Evolutionary conservation across 2,888 invertebrate species (phyloP), one percentile per base, ranked within the genome.

Genomic region (Nematopogon swammerdamellus): DNA sequence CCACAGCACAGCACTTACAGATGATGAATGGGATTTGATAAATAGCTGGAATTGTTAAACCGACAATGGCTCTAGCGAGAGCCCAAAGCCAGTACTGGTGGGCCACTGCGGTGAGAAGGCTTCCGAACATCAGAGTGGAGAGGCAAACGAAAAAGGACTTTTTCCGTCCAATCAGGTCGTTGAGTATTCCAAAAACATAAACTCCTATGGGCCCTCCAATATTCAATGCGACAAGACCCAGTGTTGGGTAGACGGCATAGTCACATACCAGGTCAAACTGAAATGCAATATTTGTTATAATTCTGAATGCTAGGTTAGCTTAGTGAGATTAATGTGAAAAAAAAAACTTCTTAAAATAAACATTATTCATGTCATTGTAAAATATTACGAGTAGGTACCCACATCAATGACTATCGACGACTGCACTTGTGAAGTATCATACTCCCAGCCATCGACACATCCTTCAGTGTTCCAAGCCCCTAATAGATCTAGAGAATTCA

Each of bases 1-100:
- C n/a, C n/a, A n/a, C n/a, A n/a, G n/a, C n/a, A n/a, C n/a, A n/a
- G n/a, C n/a, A 82, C 88, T 85, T 75, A 95, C 95, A 92, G 62
- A 96, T 94, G 52, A 95, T 95, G 65, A 95, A 95, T 1, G 96
- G 95, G 68, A 95, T 95, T 74, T 95, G 94, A 69, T 95, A 95
- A 43, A 95, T 87, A 1, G 95, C 95, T 3, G 95, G 95, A 60
- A 95, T 91, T 0, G 95, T 93, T 5, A 94, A 72, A 2, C 96
- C 96, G n/a, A 95, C 94, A 46, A 93, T 80, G 17, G 88, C 79
- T 54, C 95, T 82, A 59, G 91, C 91, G 2, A 84, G 73, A 1
- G 91, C 86, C 92, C 95, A 95, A 55, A 85, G 83, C 88, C 90
- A 90, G 65, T 91, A 94, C 61, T 87, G 83, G 45, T 83, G 83